These are phyloP conservation scores for Cataglyphis altisquamis DNA, from an alignment of 2,888 invertebrate species.

Conservation along the genomic window DNA sequence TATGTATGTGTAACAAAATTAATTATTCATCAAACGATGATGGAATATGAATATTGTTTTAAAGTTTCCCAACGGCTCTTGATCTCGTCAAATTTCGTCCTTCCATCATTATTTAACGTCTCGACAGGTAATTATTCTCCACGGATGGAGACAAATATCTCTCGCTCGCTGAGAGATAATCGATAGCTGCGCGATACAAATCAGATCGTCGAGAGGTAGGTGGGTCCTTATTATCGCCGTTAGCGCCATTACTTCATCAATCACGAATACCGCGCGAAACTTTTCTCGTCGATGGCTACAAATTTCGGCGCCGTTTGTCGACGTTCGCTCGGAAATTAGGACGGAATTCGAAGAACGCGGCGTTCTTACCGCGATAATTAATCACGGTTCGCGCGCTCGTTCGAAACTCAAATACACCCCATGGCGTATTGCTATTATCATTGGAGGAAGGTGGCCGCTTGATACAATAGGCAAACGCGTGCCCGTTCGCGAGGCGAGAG, in stretches of 20 bases:
- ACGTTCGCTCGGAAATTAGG: slow-evolving; percentile 42
- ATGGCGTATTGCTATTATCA: neutral
- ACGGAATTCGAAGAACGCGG: slow-evolving; percentile 48
- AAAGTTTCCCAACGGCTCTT: neutral
- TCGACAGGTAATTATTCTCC: slow-evolving; percentile 26
- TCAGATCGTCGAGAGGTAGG: neutral
- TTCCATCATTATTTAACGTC: slow-evolving; percentile 8
- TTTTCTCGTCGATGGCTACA: slow-evolving; percentile 30
- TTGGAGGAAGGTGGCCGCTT: neutral
- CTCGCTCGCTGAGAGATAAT: slow-evolving; percentile 1
- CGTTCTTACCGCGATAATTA: slow-evolving; percentile 42
- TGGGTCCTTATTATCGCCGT: slow-evolving; percentile 33
- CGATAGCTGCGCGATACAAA: slow-evolving; percentile 41
- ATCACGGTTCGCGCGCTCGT: slow-evolving; percentile 24
- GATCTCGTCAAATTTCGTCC: neutral
- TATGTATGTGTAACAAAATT: neutral
- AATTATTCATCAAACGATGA: neutral
- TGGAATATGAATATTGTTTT: neutral
- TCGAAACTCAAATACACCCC: slow-evolving; percentile 42
- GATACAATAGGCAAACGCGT: slow-evolving; percentile 45
- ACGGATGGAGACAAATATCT: slow-evolving; percentile 21
- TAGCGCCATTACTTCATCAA: slow-evolving; percentile 29
- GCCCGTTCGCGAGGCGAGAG: slow-evolving; percentile 30
- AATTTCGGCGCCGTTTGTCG: slow-evolving; percentile 47
- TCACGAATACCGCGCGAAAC: slow-evolving; percentile 26